Conservation (phyloP, 1,140 invertebrate species). For the Oreohelix idahoensis region DNA sequence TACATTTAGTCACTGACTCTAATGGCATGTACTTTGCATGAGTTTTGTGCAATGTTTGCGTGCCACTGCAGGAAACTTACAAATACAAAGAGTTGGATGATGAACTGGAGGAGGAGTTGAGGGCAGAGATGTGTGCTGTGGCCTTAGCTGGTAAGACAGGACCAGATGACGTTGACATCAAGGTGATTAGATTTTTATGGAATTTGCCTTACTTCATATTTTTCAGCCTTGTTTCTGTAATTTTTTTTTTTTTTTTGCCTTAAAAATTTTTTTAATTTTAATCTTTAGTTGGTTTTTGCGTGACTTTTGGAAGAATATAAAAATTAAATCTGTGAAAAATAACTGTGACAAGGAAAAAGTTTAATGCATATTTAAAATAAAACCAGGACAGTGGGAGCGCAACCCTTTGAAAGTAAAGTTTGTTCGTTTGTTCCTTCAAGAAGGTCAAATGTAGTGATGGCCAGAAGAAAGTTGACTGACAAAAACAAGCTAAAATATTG, state of each 20-base stretch:
- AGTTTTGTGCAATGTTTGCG: slow-evolving; percentile 38
- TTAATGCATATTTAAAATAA: too few relatives aligned
- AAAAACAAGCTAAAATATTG: too few relatives aligned
- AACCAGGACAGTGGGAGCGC: too few relatives aligned
- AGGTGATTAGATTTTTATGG: slow-evolving; percentile 51
- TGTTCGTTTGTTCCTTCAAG: too few relatives aligned
- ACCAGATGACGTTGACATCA: slow-evolving; percentile 58
- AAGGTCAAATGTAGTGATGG: too few relatives aligned
- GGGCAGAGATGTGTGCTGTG: slow-evolving; percentile 50
- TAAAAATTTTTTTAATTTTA: too few relatives aligned
- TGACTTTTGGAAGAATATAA: not conserved
- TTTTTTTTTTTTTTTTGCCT: not conserved
- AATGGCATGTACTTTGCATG: slow-evolving; percentile 33
- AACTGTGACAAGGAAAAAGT: too few relatives aligned
- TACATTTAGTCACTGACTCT: slow-evolving; percentile 7
- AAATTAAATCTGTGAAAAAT: too few relatives aligned
- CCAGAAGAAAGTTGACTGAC: too few relatives aligned
- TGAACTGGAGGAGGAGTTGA: slow-evolving; percentile 67
- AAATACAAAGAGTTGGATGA: slow-evolving; percentile 71
- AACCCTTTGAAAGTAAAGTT: too few relatives aligned
- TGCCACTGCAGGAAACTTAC: slow-evolving; percentile 65
- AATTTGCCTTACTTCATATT: slow-evolving; percentile 14
- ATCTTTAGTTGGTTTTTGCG: not conserved
- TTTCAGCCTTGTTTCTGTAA: slow-evolving; percentile 2
- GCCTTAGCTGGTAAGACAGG: slow-evolving; percentile 50